Percentiles rank a stretch among this genome's conserved stretches.
These are phyloP conservation scores for Bubo blakistoni DNA, from an alignment of 2,113 vertebrate species.

Conservation along the genomic window DNA sequence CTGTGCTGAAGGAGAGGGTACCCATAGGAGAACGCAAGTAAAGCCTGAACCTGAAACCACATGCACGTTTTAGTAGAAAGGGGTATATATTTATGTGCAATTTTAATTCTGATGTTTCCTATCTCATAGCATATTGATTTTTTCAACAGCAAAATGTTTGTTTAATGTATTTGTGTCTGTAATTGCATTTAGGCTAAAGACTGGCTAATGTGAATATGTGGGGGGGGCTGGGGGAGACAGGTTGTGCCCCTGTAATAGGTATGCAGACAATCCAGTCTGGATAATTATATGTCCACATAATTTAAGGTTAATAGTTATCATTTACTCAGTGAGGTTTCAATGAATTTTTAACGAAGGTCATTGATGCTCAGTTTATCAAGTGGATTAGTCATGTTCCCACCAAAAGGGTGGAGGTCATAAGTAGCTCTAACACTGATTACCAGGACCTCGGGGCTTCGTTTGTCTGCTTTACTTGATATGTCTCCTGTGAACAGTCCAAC, in stretches of 20 bases:
- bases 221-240: rapidly evolving
- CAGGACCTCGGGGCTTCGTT: background rate
- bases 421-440: background rate
- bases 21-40: rapidly evolving
- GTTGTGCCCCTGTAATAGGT: background rate
- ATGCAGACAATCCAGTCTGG: background rate
- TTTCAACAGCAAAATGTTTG: background rate
- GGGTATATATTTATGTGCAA: background rate
- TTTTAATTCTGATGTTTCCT: background rate
- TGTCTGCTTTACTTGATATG: background rate
- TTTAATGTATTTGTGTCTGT: background rate
- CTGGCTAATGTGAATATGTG: background rate
- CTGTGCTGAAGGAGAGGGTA: background rate
- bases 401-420: background rate
- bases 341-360: slow-evolving; percentile 22
- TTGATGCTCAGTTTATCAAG: background rate
- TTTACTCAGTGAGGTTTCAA: background rate
- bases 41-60: background rate
- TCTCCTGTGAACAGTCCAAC: background rate
- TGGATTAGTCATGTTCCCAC: background rate
- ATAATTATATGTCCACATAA: background rate
- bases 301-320: slow-evolving; percentile 15
- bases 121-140: background rate
- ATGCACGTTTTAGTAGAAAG: background rate
- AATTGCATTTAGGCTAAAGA: background rate